These are phyloP conservation scores for Notocelia uddmanniana DNA, from an alignment of 2,888 invertebrate species.

Conservation along the genomic window DNA sequence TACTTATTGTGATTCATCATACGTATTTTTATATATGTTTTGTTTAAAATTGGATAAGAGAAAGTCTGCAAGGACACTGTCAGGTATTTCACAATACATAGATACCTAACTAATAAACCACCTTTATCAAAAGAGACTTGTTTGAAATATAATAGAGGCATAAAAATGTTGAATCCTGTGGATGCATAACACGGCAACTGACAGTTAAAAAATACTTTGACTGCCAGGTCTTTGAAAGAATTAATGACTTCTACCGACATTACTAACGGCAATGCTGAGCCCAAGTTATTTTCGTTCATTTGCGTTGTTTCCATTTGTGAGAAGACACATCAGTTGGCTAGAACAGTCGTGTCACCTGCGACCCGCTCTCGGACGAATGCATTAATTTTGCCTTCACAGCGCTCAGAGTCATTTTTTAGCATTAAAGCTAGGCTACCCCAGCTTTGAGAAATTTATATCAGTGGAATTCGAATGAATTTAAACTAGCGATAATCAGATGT, in stretches of 20 bases:
- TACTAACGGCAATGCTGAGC: not conserved
- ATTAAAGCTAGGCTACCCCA: conserved; percentile 55
- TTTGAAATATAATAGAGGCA: not conserved
- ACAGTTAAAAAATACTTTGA: too few relatives aligned
- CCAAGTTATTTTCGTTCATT: conserved; percentile 33
- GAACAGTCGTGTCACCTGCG: conserved; percentile 51
- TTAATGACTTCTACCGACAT: too few relatives aligned
- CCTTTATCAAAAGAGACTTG: not conserved
- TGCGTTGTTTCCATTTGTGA: conserved; percentile 31
- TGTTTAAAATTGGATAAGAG: too few relatives aligned
- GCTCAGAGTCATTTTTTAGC: conserved; percentile 62
- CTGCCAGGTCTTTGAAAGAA: too few relatives aligned
- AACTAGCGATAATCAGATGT: conserved; percentile 14
- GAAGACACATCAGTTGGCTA: conserved; percentile 37
- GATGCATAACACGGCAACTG: too few relatives aligned
- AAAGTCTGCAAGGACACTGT: too few relatives aligned
- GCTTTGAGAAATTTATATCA: conserved; percentile 58
- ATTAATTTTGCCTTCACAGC: conserved; percentile 59
- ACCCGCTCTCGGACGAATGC: conserved; percentile 53
- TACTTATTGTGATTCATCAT: too few relatives aligned
- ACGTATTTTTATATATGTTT: not conserved
- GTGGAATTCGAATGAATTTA: conserved; percentile 49
- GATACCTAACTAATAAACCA: too few relatives aligned
- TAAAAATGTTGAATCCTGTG: not conserved
- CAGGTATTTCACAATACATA: too few relatives aligned